Evolutionary conservation across 2,113 vertebrate genomes (phyloP), one percentile per base, ranked within the genome.

Genomic region (Chiloscyllium plagiosum): DNA sequence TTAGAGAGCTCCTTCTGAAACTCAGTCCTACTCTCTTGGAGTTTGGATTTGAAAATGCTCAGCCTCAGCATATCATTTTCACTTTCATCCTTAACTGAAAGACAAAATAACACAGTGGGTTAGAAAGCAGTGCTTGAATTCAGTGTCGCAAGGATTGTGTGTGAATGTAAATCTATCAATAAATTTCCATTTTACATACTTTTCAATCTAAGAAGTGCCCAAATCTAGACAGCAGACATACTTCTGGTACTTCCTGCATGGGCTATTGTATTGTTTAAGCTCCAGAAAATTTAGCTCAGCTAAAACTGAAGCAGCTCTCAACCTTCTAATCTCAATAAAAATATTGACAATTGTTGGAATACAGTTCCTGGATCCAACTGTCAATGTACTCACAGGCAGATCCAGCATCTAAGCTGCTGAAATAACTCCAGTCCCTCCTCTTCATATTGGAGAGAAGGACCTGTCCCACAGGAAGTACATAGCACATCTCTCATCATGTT

Each of bases 21-120:
- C 47, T 72, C 47, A 47, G 0, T 19, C 76, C 7, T 95, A 50
- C 52, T 72, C 47, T 52, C 94, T 29, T 95, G 68, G 33, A 95
- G 47, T 8, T 33, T 50, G 42, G 94, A 95, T 76, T 72, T 95
- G 50, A 95, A 72, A 95, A 95, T 76, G 33, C 66, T 72, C 69
- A 95, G n/a, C 42, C 47, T 95, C 94, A 95, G 94, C 69, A 95
- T 17, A 33, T 95, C 94, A 95, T 95, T 95, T 29, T 95, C 94
- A 19, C 68, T 95, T 72, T 95, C 68, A 95, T 95, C 94, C 20
- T 95, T 95, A 50, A 29, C 94, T 95, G 94, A 72, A 95, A 95
- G 68, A 72, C 94, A 95, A 89, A 52, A 65, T 13, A 90, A 90
- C 24, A 50, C 26, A 47, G 70, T 50, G 72, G 50, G 1, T 42